Base-by-base conservation (phyloP, 1,140 invertebrate species). In the Cydia pomonella region DNA sequence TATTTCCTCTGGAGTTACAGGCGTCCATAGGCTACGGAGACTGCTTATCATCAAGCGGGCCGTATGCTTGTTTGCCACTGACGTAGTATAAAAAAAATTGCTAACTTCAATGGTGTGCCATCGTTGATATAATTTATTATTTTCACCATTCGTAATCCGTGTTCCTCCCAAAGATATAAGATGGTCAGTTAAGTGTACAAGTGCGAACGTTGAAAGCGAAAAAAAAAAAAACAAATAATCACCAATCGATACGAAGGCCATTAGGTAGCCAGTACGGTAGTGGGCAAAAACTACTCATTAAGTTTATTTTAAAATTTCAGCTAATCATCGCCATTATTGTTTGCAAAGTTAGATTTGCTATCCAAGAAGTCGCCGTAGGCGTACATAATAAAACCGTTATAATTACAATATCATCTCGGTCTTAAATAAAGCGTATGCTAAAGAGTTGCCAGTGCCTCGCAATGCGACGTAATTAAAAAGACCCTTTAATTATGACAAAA, bases 211-310 rank as follows among this genome's bases (percentile, higher is more conserved):
- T 23, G 53, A 59, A 59, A 59, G 18, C 7, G 21, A 23, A 23
- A 9, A 59, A 59, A 50, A 50, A 50, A 23, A 53, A 53, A 53
- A 23, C 2, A 13, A 59, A 21, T 23, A 59, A 21, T 59, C 6
- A 23, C 53, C 21, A 59, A 59, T 59, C 53, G 23, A 59, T 59
- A 59, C 18, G 53, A 59, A 59, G 18, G 53, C 53, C 53, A 59
- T 59, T 59, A 59, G 53, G 53, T 59, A 59, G 53, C 53, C 53
- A 75, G 53, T 79, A 69, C 41, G 73, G 77, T 83, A 78, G 76
- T 79, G 80, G 79, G 80, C 82, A 81, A 66, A 80, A 79, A 75
- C 78, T 82, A 79, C 41, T 78, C 63, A 80, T 77, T 59, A 59
- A 59, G 21, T 59, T 59, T 59, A 59, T 23, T 59, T 59, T 23